A percentile compares a stretch with the other conserved stretches of the same genome.
These are phyloP conservation scores for Dione juno DNA, from an alignment of 2,888 invertebrate species.

Conservation along the genomic window DNA sequence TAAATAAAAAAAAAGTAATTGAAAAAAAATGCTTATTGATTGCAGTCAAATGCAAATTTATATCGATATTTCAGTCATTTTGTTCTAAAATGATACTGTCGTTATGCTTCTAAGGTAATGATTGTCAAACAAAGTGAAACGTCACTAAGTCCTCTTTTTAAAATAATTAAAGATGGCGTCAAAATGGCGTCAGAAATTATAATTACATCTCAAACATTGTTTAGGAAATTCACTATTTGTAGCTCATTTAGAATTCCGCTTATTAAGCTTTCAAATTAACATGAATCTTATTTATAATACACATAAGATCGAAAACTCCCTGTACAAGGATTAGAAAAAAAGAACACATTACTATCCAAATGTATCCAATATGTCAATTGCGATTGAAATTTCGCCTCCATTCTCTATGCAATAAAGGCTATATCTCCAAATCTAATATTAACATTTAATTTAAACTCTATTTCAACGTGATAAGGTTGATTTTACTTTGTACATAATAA, in stretches of 20 bases:
- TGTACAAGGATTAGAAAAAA: not conserved
- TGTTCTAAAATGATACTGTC: too few relatives aligned
- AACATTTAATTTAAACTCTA: not conserved
- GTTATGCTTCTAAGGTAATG: too few relatives aligned
- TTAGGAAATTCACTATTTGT: conserved; percentile 11
- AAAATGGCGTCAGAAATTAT: not conserved
- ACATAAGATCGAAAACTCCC: not conserved
- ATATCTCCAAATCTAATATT: too few relatives aligned
- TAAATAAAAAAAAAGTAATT: too few relatives aligned
- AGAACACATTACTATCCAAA: not conserved
- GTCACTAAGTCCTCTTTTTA: not conserved
- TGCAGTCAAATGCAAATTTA: too few relatives aligned
- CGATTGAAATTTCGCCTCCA: not conserved
- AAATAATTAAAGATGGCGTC: not conserved
- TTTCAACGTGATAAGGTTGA: not conserved
- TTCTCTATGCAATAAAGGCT: not conserved
- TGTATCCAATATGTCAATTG: not conserved
- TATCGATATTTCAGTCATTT: too few relatives aligned
- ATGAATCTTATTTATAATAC: too few relatives aligned
- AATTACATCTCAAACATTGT: conserved; percentile 2
- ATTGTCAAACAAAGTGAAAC: too few relatives aligned
- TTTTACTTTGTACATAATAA: not conserved
- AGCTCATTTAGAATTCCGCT: not conserved
- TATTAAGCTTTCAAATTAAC: too few relatives aligned
- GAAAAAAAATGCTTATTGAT: too few relatives aligned